phyloP scores from a whole-genome alignment of 2,113 vertebrate species.

The Oncorhynchus kisutch region DNA sequence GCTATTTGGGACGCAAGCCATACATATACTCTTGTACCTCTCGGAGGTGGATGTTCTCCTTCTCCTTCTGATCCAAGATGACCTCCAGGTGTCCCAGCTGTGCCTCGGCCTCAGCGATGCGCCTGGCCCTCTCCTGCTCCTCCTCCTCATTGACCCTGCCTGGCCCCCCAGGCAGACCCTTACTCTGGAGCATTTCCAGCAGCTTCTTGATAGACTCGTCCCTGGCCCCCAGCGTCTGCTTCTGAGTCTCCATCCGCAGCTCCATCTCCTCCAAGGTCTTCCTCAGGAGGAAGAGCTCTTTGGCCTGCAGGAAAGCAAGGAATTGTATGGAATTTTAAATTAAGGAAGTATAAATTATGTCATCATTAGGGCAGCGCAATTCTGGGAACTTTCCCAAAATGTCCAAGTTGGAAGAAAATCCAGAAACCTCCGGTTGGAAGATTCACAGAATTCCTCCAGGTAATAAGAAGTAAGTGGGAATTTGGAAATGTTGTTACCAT shows the following conservation, averaged over 20 bases:
- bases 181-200: constrained; percentile 97
- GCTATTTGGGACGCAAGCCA: too few relatives aligned
- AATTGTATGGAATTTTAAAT: too few relatives aligned
- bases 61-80: constrained; percentile 97
- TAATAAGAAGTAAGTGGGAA: too few relatives aligned
- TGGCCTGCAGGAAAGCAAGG: constrained; percentile 79
- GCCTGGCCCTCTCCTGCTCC: constrained; percentile 88
- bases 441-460: too few relatives aligned
- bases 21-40: constrained; percentile 78
- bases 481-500: too few relatives aligned
- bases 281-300: constrained; percentile 93
- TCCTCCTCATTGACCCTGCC: constrained; percentile 82
- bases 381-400: too few relatives aligned
- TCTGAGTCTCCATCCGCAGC: constrained; percentile 97
- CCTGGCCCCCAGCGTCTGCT: constrained; percentile 93
- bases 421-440: too few relatives aligned
- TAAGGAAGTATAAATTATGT: too few relatives aligned
- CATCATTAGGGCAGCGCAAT: too few relatives aligned
- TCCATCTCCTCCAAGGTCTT: constrained; percentile 99
- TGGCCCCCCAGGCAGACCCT: constrained; percentile 88
- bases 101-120: constrained; percentile 95
- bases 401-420: too few relatives aligned
- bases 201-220: constrained; percentile 99
- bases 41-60: constrained; percentile 96
- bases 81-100: constrained; percentile 98